These are phyloP conservation scores for Dasysyrphus albostriatus DNA, from an alignment of 2,888 invertebrate genomes.

Conservation along the genomic window DNA sequence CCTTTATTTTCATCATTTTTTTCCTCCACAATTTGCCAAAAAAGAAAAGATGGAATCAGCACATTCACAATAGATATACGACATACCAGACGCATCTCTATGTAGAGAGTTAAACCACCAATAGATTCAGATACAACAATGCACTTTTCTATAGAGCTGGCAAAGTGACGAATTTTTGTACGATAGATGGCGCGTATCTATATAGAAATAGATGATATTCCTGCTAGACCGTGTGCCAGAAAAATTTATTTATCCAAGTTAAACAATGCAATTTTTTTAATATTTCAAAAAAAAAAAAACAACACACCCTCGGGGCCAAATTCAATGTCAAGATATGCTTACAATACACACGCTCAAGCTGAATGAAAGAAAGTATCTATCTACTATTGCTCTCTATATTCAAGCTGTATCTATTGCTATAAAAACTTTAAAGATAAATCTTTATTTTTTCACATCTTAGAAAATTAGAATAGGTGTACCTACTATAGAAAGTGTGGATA, in stretches of 20 bases:
- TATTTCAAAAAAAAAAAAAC: slow-evolving; percentile 11
- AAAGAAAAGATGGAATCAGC: slow-evolving; percentile 16
- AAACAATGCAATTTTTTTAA: slow-evolving; percentile 44
- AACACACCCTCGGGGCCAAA: slow-evolving; percentile 46
- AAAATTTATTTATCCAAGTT: slow-evolving; percentile 52
- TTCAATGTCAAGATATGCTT: slow-evolving; percentile 72
- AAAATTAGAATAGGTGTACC: not conserved
- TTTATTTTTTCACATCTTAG: slow-evolving; percentile 9
- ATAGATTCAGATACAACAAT: slow-evolving; percentile 27
- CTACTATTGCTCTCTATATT: slow-evolving; percentile 14
- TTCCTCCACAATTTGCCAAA: slow-evolving; percentile 38
- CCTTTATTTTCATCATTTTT: slow-evolving; percentile 17
- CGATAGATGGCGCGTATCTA: slow-evolving; percentile 39
- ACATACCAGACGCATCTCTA: slow-evolving; percentile 35
- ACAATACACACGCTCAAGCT: slow-evolving; percentile 5
- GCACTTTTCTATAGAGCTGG: slow-evolving; percentile 38
- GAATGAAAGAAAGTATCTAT: slow-evolving; percentile 40
- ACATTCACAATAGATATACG: slow-evolving; percentile 41
- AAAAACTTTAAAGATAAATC: slow-evolving; percentile 21
- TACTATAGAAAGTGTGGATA: slow-evolving; percentile 1
- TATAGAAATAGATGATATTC: slow-evolving; percentile 9
- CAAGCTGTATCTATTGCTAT: slow-evolving; percentile 21
- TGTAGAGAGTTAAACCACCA: slow-evolving; percentile 52
- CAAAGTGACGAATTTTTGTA: slow-evolving; percentile 33
- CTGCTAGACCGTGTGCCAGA: slow-evolving; percentile 60